Evolutionary conservation across 2,797 vertebrate species (phyloP).

Genomic region (Gallinago solitaria): DNA sequence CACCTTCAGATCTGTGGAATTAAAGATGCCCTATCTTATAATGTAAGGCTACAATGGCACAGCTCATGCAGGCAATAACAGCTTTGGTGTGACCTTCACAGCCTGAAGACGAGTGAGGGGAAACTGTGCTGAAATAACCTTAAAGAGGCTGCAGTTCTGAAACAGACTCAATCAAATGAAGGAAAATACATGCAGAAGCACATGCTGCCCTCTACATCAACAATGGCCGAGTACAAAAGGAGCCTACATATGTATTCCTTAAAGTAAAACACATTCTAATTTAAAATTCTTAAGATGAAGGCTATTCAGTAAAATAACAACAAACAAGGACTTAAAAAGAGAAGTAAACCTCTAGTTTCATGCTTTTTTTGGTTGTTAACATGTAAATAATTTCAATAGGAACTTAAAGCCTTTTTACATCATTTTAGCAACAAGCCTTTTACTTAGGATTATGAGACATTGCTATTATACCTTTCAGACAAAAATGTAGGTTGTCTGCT

Average conservation of each 20-base stretch:
- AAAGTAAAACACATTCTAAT: not conserved
- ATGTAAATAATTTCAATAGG: not conserved
- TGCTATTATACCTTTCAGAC: not conserved
- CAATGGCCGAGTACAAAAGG: not conserved
- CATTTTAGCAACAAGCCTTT: not conserved
- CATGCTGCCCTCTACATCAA: not conserved
- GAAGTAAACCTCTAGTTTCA: not conserved
- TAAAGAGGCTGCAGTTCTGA: not conserved
- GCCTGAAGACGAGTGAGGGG: not conserved
- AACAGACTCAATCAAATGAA: not conserved
- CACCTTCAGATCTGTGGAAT: not conserved
- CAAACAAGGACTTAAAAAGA: not conserved
- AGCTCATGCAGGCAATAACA: not conserved
- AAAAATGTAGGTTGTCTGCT: not conserved
- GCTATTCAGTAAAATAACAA: not conserved
- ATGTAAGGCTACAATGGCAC: not conserved
- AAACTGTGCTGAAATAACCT: not conserved
- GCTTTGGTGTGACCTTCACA: not conserved
- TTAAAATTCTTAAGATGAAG: not conserved
- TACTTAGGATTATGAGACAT: not conserved
- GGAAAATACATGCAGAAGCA: not conserved
- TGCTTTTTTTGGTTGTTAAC: not conserved
- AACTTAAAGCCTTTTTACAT: not conserved
- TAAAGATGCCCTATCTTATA: not conserved
- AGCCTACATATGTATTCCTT: not conserved